Conservation (phyloP, 2,797 vertebrate species). For the Rhinella marina region DNA sequence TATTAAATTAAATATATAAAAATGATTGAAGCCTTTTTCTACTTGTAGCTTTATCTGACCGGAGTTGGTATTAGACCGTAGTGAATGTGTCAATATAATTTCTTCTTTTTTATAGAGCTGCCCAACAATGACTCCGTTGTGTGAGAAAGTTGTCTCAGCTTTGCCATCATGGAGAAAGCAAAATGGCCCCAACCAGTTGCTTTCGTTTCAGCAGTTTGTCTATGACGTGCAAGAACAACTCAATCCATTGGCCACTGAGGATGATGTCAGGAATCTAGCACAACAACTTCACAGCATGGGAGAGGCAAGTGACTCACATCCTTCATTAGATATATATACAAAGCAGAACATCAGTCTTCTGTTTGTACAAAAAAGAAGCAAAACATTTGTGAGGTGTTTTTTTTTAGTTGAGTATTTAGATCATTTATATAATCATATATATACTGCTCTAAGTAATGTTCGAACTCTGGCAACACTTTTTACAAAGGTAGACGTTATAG, state of each 20-base stretch:
- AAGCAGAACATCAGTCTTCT: background rate
- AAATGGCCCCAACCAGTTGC: constrained; percentile 94
- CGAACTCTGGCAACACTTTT: background rate
- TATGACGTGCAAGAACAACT: constrained; percentile 93
- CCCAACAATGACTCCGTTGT: constrained; percentile 86
- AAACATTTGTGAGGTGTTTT: background rate
- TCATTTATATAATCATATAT: background rate
- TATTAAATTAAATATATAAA: no score
- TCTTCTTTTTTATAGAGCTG: constrained; percentile 76
- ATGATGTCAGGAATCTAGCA: constrained; percentile 83
- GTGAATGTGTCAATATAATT: no score
- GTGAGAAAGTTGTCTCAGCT: constrained; percentile 87
- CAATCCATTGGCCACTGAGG: constrained; percentile 93
- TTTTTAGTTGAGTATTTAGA: background rate
- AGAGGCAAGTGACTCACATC: constrained; percentile 79
- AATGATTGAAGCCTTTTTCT: background rate
- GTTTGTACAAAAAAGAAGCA: no score
- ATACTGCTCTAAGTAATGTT: background rate
- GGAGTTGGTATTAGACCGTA: background rate
- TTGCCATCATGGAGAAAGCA: constrained; percentile 94
- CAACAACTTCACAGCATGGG: constrained; percentile 94
- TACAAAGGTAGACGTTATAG: no score
- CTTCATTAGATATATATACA: background rate
- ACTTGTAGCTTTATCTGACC: background rate
- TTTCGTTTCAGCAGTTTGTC: constrained; percentile 94